Percentiles rank a stretch among this genome's conserved stretches.
Conservation (phyloP, 2,797 vertebrate genomes). For the Enteromius anoplus region DNA sequence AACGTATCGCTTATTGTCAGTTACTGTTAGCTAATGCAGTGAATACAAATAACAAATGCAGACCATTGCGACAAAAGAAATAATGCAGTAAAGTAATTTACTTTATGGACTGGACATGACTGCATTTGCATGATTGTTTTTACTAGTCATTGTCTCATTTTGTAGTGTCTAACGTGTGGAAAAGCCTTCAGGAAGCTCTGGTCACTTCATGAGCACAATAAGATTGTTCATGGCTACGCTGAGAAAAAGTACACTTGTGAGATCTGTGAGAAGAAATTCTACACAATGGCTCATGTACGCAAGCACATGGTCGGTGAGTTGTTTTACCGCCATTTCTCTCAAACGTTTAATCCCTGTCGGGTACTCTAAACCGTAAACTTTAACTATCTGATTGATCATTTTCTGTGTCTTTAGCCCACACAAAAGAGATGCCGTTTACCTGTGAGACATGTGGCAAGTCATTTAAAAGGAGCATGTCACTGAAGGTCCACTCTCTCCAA, state of each 20-base stretch:
- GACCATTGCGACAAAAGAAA: not conserved
- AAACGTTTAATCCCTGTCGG: not conserved
- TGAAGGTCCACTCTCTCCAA: conserved; percentile 96
- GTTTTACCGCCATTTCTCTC: not conserved
- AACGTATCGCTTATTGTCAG: not conserved
- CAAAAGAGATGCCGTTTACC: conserved; percentile 98
- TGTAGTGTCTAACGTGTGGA: conserved; percentile 90
- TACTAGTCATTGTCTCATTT: conserved; percentile 47
- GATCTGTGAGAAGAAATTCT: conserved; percentile 99
- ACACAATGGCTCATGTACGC: conserved; percentile 98
- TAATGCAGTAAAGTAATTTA: not conserved
- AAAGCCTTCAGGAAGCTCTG: conserved; percentile 99
- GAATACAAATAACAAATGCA: not conserved
- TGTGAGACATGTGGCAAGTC: conserved; percentile 97
- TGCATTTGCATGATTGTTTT: not conserved
- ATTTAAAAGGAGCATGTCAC: conserved; percentile 97
- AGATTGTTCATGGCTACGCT: conserved; percentile 92
- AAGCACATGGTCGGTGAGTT: conserved; percentile 99
- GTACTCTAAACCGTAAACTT: not conserved
- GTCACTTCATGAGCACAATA: conserved; percentile 97
- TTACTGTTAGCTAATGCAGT: not conserved
- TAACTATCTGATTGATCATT: not conserved
- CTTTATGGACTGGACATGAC: not conserved
- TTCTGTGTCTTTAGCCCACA: conserved; percentile 81
- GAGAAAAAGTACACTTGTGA: conserved; percentile 98